Percentiles rank a stretch among this genome's conserved stretches.
These are phyloP conservation scores for Apoderus coryli DNA, from an alignment of 2,888 invertebrate species.

Conservation along the genomic window DNA sequence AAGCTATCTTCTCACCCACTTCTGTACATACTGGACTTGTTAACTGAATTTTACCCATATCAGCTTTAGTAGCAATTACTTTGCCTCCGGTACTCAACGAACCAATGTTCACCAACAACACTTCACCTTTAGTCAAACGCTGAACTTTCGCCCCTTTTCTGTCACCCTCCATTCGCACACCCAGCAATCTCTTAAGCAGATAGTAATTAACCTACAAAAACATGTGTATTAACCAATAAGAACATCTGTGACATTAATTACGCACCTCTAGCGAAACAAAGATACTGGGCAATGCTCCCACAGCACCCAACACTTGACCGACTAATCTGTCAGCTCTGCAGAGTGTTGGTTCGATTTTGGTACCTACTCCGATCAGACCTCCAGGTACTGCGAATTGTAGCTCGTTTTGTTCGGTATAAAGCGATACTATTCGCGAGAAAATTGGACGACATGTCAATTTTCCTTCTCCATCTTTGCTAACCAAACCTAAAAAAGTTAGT, in stretches of 20 bases:
- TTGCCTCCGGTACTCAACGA: constrained; percentile 96
- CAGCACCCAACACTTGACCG: constrained; percentile 83
- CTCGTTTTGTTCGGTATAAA: constrained; percentile 97
- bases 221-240: too few relatives aligned
- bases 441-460: constrained; percentile 93
- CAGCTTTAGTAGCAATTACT: constrained; percentile 86
- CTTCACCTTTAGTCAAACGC: constrained; percentile 80
- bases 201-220: constrained; percentile 60
- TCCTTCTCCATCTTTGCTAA: constrained; percentile 92
- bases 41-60: constrained; percentile 92
- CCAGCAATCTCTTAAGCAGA: constrained; percentile 84
- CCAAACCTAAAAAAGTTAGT: too few relatives aligned
- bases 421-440: constrained; percentile 89
- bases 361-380: constrained; percentile 98
- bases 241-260: too few relatives aligned
- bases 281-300: constrained; percentile 91
- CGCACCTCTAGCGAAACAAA: constrained; percentile 96
- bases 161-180: constrained; percentile 97
- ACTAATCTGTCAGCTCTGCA: constrained; percentile 98
- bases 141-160: constrained; percentile 98
- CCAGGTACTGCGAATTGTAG: constrained; percentile 98
- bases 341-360: constrained; percentile 96
- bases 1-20: constrained; percentile 97
- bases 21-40: constrained; percentile 99
- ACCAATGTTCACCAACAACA: constrained; percentile 94